Conservation (phyloP, 2,113 vertebrate genomes). For the Rhipidura dahli region DNA sequence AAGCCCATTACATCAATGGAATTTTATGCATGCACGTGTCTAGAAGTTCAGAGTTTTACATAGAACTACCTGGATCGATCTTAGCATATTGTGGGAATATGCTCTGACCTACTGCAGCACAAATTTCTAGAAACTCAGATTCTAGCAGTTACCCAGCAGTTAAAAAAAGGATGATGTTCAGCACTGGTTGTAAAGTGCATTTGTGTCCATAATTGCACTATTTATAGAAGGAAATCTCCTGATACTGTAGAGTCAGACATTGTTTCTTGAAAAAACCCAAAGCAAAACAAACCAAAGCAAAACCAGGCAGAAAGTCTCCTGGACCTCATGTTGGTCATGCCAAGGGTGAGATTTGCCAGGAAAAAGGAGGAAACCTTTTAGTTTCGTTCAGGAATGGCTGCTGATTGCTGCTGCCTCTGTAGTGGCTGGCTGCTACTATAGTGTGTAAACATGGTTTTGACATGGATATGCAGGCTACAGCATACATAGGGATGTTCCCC, state of each 20-base stretch:
- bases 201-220: background rate
- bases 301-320: background rate
- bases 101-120: background rate
- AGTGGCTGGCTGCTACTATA: accelerated
- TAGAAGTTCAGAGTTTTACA: background rate
- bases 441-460: background rate
- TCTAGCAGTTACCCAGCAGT: background rate
- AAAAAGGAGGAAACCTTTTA: background rate
- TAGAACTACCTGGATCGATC: background rate
- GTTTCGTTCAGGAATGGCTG: background rate
- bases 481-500: accelerated
- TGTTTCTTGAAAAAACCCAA: background rate
- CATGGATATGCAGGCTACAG: background rate
- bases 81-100: background rate
- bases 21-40: accelerated
- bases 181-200: background rate
- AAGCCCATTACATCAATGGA: background rate
- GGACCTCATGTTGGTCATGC: background rate
- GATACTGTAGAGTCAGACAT: background rate
- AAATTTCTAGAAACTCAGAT: background rate
- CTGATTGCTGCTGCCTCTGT: background rate
- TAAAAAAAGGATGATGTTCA: background rate
- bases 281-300: accelerated
- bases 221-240: background rate
- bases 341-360: background rate